Percentiles rank a stretch among this genome's conserved stretches.
These are phyloP conservation scores for Epinephelus malabaricus DNA, from an alignment of 2,797 vertebrate genomes.

Conservation along the genomic window DNA sequence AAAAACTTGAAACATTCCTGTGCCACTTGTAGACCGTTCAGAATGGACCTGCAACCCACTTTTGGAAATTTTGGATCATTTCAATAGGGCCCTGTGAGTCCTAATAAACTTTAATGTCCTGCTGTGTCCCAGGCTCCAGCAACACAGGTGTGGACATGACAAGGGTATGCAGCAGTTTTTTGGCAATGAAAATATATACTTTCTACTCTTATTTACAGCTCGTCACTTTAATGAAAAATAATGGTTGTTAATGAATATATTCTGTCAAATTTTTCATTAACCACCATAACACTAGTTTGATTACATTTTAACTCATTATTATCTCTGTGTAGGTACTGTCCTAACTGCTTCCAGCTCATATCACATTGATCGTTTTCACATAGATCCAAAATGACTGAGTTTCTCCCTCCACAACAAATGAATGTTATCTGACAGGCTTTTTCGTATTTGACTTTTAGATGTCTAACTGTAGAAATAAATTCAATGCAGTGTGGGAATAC, in stretches of 20 bases:
- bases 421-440: neutral
- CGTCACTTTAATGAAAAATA: no score
- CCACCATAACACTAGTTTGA: neutral
- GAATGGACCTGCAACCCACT: no score
- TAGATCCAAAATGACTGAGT: neutral
- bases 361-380: neutral
- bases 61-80: no score
- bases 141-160: no score
- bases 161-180: no score
- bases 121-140: no score
- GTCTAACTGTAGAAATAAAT: neutral
- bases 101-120: no score
- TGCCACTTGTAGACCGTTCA: no score
- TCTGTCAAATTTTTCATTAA: neutral
- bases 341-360: neutral
- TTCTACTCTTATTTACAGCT: neutral
- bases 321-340: accelerated
- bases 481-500: neutral
- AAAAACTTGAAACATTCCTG: no score
- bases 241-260: neutral
- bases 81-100: no score
- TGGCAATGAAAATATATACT: no score
- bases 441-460: constrained; percentile 10
- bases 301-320: neutral
- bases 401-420: neutral